phyloP scores from a whole-genome alignment of 2,888 invertebrate genomes.

The Stenotaenia linearis region DNA sequence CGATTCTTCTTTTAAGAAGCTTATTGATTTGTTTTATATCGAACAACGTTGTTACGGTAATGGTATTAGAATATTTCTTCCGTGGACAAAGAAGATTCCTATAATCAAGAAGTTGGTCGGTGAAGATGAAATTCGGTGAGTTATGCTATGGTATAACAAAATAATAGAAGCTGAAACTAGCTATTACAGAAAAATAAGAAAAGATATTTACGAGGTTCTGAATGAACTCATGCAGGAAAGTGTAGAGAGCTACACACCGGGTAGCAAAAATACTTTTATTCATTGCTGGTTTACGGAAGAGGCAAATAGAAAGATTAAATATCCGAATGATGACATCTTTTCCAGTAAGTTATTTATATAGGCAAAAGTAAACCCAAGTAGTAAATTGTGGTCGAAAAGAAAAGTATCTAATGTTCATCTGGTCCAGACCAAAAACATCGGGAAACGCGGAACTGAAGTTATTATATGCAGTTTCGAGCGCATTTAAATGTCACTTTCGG shows the following conservation, averaged over 20 bases:
- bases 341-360: too few relatives aligned
- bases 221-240: too few relatives aligned
- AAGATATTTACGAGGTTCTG: too few relatives aligned
- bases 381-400: too few relatives aligned
- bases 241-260: not conserved
- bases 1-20: not conserved
- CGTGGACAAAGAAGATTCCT: constrained; percentile 27
- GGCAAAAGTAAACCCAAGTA: too few relatives aligned
- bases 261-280: constrained; percentile 4
- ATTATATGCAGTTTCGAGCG: too few relatives aligned
- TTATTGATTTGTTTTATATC: not conserved
- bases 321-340: not conserved
- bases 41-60: constrained; percentile 27
- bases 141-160: not conserved
- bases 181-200: too few relatives aligned
- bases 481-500: too few relatives aligned
- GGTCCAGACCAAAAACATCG: too few relatives aligned
- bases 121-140: constrained; percentile 3
- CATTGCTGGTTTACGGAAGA: constrained; percentile 13
- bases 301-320: not conserved
- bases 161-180: too few relatives aligned
- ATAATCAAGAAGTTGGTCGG: not conserved
- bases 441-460: too few relatives aligned
- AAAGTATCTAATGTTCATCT: too few relatives aligned
- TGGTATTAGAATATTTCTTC: not conserved